Evolutionary conservation across 2,888 invertebrate species (phyloP).

Genomic region (Strigamia maritima): DNA sequence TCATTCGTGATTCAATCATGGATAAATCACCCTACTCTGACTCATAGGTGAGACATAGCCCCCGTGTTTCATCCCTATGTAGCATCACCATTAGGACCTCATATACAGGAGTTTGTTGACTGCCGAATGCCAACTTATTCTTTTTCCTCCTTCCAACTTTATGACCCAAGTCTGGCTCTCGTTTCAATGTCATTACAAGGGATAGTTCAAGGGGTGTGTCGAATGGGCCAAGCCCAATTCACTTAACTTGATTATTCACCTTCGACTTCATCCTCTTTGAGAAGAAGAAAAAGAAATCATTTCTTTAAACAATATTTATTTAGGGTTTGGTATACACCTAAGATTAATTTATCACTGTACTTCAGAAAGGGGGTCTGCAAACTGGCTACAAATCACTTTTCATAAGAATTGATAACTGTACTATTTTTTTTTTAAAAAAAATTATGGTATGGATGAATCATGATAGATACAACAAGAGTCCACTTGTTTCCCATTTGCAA

Average conservation of each 20-base stretch:
- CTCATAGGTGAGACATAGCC: slow-evolving; percentile 18
- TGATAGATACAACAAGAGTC: background rate
- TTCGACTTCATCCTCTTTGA: background rate
- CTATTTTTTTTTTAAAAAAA: background rate
- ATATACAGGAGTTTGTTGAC: slow-evolving; percentile 13
- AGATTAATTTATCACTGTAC: background rate
- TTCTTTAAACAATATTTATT: background rate
- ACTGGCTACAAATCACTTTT: background rate
- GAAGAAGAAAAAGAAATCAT: background rate
- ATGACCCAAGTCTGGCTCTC: slow-evolving; percentile 29
- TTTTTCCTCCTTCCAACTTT: background rate
- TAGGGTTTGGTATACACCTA: background rate
- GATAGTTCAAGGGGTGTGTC: slow-evolving; percentile 28
- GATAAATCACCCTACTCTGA: slow-evolving; percentile 7
- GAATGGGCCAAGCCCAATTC: slow-evolving; percentile 25
- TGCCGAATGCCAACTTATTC: slow-evolving; percentile 1
- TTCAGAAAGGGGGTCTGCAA: background rate
- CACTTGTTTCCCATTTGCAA: slow-evolving; percentile 22
- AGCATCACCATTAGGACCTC: background rate
- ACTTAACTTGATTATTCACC: slow-evolving; percentile 15
- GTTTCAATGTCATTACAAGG: slow-evolving; percentile 30
- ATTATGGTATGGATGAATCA: background rate
- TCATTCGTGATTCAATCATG: background rate
- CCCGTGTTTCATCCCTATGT: slow-evolving; percentile 19
- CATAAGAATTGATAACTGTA: background rate